phyloP scores from a whole-genome alignment of 1,140 invertebrate genomes.

The Littorina saxatilis region DNA sequence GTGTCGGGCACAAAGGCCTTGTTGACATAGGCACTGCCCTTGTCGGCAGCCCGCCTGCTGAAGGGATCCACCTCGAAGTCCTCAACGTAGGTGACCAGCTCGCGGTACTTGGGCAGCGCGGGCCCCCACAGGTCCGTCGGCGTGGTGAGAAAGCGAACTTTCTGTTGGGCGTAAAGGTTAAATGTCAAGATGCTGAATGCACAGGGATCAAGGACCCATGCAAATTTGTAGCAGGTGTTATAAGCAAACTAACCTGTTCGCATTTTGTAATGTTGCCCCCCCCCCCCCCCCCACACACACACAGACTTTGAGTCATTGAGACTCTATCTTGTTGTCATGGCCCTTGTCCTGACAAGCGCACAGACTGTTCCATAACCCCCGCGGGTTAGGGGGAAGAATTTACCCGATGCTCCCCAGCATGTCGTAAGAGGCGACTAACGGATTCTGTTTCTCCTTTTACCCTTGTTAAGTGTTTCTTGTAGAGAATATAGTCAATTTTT shows the following conservation, averaged over 20 bases:
- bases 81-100: constrained; percentile 63
- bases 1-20: constrained; percentile 14
- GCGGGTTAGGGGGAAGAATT: too few species aligned
- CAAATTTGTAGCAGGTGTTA: neutral
- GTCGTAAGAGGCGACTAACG: too few species aligned
- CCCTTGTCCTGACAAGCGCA: too few species aligned
- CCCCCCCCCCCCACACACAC: too few species aligned
- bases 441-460: too few species aligned
- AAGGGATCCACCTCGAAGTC: constrained; percentile 61
- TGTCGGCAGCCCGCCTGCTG: neutral
- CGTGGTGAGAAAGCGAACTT: constrained; percentile 50
- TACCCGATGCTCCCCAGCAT: too few species aligned
- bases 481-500: too few species aligned
- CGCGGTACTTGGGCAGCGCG: constrained; percentile 58
- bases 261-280: too few species aligned
- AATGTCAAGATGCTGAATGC: neutral
- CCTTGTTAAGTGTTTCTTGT: too few species aligned
- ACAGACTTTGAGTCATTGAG: too few species aligned
- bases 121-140: constrained; percentile 64
- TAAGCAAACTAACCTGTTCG: neutral
- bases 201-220: neutral
- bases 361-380: too few species aligned
- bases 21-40: neutral
- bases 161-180: constrained; percentile 53
- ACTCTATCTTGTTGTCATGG: too few species aligned